phyloP scores from a whole-genome alignment of 2,113 vertebrate species.

The Ibidorhyncha struthersii region DNA sequence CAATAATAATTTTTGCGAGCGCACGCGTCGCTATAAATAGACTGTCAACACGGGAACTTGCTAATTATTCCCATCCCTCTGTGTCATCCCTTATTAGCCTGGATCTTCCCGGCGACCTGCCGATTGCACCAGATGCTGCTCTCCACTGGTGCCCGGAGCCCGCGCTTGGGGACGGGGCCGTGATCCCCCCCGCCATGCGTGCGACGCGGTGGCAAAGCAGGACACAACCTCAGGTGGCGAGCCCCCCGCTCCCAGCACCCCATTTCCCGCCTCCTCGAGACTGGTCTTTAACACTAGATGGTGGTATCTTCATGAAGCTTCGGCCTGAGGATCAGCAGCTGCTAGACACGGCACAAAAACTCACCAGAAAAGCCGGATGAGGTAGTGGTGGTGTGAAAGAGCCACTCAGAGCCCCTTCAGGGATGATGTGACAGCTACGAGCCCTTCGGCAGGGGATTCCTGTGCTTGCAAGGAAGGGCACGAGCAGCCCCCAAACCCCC shows the following conservation, averaged over 20 bases:
- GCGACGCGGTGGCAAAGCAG: background rate
- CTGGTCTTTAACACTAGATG: background rate
- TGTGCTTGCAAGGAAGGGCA: no score
- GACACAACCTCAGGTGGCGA: accelerated
- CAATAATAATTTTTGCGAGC: accelerated
- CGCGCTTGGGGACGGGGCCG: accelerated
- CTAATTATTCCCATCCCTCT: background rate
- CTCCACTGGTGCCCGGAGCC: accelerated
- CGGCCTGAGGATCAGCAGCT: background rate
- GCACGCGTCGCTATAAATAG: accelerated
- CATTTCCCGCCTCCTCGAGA: accelerated
- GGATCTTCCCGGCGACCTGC: accelerated
- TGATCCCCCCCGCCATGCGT: accelerated
- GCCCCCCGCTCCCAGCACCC: accelerated
- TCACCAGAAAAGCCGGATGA: background rate
- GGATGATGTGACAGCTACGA: accelerated
- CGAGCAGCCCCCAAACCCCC: background rate
- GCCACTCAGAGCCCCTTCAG: no score
- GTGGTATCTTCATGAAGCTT: background rate
- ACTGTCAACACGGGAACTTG: no score
- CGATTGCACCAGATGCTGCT: background rate
- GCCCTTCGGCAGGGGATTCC: background rate
- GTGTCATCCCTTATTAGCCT: background rate
- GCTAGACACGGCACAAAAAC: accelerated
- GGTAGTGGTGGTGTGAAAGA: background rate